Evolutionary conservation across 2,888 invertebrate species (phyloP).

Genomic region (Tipula lateralis): DNA sequence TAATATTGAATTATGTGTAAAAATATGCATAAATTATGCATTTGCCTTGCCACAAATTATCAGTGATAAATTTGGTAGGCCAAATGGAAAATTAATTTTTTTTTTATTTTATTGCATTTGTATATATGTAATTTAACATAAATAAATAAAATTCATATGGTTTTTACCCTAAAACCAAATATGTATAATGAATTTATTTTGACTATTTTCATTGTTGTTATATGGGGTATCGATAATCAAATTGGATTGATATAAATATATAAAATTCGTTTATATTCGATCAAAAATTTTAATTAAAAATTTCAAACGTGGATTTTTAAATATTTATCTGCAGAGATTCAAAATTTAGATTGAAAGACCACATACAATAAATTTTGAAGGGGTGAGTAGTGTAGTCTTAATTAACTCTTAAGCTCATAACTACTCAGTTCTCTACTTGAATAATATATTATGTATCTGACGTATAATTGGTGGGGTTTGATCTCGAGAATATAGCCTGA

Average conservation of each 20-base stretch:
- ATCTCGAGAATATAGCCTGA: too few relatives aligned
- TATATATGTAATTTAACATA: not conserved
- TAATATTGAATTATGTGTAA: slow-evolving; percentile 19
- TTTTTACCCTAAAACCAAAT: not conserved
- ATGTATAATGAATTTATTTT: not conserved
- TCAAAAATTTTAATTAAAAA: not conserved
- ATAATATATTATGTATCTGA: too few relatives aligned
- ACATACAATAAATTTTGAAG: too few relatives aligned
- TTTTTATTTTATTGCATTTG: not conserved
- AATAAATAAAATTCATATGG: not conserved
- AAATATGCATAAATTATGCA: not conserved
- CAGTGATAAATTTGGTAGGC: not conserved
- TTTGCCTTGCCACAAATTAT: slow-evolving; percentile 14
- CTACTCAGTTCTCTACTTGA: too few relatives aligned
- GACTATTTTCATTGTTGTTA: not conserved
- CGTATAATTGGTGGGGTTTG: too few relatives aligned
- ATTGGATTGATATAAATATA: not conserved
- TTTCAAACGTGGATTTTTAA: too few relatives aligned
- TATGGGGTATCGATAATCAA: not conserved
- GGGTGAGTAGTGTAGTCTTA: too few relatives aligned
- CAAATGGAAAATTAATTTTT: slow-evolving; percentile 11
- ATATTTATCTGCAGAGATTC: too few relatives aligned
- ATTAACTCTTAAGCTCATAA: too few relatives aligned
- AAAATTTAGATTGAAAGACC: too few relatives aligned
- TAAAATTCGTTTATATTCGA: too few relatives aligned